phyloP scores from a whole-genome alignment of 2,888 invertebrate genomes.

The Prionchulus punctatus region DNA sequence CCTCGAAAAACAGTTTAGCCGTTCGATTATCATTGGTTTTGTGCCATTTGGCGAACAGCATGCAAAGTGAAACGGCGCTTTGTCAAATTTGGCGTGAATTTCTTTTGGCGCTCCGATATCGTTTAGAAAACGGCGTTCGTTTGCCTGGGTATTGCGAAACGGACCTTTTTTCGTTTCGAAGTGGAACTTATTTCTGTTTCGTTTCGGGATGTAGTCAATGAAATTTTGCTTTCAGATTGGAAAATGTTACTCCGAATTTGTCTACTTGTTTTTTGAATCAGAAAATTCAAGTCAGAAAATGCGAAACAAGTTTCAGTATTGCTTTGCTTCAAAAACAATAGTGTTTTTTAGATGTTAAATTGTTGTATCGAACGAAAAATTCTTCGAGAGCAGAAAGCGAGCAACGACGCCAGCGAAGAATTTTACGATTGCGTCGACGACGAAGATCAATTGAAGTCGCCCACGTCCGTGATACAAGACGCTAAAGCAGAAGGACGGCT shows the following conservation, averaged over 20 bases:
- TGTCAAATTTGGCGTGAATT: constrained; percentile 75
- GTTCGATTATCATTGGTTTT: constrained; percentile 61
- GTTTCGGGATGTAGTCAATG: no score
- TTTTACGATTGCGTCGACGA: constrained; percentile 48
- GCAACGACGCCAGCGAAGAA: constrained; percentile 44
- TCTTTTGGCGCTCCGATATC: constrained; percentile 65
- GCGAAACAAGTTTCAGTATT: not conserved
- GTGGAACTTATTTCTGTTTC: no score
- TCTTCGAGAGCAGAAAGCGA: constrained; percentile 13
- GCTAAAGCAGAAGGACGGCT: constrained; percentile 54
- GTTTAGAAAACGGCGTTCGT: constrained; percentile 63
- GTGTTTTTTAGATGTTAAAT: constrained; percentile 43
- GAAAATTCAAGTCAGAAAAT: constrained; percentile 34
- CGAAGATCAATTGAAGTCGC: not conserved
- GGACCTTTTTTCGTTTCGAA: no score
- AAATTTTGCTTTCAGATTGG: constrained; percentile 36
- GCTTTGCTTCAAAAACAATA: constrained; percentile 3
- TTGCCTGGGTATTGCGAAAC: constrained; percentile 61
- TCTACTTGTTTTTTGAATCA: constrained; percentile 79
- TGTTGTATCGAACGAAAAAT: constrained; percentile 43
- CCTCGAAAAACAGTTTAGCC: constrained; percentile 57
- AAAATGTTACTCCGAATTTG: constrained; percentile 65
- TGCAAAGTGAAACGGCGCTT: constrained; percentile 15
- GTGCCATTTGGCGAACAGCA: constrained; percentile 52
- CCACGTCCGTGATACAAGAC: constrained; percentile 30